Evolutionary conservation across 2,888 invertebrate genomes (phyloP).

Genomic region (Adineta ricciae): DNA sequence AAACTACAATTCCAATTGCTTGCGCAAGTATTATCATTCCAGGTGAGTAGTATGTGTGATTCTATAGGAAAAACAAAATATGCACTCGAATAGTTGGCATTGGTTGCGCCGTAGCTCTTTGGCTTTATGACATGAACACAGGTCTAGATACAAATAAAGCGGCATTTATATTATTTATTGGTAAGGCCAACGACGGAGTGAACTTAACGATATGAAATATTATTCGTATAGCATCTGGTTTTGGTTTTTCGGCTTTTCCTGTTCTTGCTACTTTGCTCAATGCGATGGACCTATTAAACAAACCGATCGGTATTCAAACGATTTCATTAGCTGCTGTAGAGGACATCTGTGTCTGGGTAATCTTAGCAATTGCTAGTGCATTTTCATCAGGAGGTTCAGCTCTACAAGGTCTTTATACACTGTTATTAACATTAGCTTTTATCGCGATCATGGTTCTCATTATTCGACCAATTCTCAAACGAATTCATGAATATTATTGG

Average conservation of each 20-base stretch:
- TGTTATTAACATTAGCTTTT: neutral
- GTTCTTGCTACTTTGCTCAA: neutral
- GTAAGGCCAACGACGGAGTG: too few relatives aligned
- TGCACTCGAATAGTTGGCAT: neutral
- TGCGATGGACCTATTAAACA: neutral
- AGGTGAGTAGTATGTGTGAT: neutral
- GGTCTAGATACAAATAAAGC: neutral
- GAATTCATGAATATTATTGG: neutral
- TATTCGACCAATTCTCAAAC: slow-evolving; percentile 7
- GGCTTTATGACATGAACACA: too few relatives aligned
- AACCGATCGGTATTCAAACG: neutral
- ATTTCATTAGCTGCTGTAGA: slow-evolving; percentile 1
- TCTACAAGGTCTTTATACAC: neutral
- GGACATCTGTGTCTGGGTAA: neutral
- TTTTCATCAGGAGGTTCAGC: neutral
- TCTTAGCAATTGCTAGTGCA: neutral
- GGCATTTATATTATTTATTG: neutral
- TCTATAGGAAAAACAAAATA: neutral
- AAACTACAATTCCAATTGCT: neutral
- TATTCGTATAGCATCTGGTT: neutral
- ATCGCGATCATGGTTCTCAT: neutral
- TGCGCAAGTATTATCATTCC: neutral
- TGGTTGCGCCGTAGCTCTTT: neutral
- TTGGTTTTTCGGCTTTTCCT: neutral
- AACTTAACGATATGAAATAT: too few relatives aligned